Conservation (phyloP, 2,888 invertebrate genomes). For the Eristalis pertinax region DNA sequence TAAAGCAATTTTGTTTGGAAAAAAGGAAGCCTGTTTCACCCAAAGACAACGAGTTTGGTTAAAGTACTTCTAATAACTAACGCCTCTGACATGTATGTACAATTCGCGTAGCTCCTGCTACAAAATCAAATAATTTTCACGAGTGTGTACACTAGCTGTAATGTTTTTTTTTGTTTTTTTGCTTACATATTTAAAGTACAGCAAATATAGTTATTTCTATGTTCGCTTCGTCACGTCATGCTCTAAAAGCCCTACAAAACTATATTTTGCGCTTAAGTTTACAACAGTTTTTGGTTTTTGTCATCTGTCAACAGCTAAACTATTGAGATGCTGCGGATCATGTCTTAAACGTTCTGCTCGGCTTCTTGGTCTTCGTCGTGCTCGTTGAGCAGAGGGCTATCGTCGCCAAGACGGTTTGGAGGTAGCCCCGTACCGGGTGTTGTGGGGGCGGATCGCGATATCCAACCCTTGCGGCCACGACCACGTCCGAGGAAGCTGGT, state of each 20-base stretch:
- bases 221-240: conserved; percentile 62
- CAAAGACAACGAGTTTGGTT: conserved; percentile 11
- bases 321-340: conserved; percentile 41
- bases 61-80: conserved; percentile 48
- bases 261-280: conserved; percentile 71
- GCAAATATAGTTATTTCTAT: conserved; percentile 61
- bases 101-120: conserved; percentile 15
- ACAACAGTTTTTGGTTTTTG: conserved; percentile 42
- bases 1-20: conserved; percentile 13
- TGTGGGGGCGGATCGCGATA: conserved; percentile 90
- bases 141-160: conserved; percentile 52
- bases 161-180: conserved; percentile 4
- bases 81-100: conserved; percentile 48
- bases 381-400: conserved; percentile 85
- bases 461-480: conserved; percentile 83
- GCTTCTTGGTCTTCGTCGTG: conserved; percentile 82
- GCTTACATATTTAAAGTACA: conserved; percentile 46
- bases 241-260: conserved; percentile 68
- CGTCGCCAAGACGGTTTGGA: conserved; percentile 85
- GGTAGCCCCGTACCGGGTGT: conserved; percentile 87
- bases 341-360: conserved; percentile 74
- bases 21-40: conserved; percentile 49
- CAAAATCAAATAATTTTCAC: conserved; percentile 37
- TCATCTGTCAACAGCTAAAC: conserved; percentile 28
- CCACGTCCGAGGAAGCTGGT: conserved; percentile 78